Evolutionary conservation across 2,888 invertebrate species (phyloP), one percentile per base, ranked within the genome.

Genomic region (Phragmatobia fuliginosa): DNA sequence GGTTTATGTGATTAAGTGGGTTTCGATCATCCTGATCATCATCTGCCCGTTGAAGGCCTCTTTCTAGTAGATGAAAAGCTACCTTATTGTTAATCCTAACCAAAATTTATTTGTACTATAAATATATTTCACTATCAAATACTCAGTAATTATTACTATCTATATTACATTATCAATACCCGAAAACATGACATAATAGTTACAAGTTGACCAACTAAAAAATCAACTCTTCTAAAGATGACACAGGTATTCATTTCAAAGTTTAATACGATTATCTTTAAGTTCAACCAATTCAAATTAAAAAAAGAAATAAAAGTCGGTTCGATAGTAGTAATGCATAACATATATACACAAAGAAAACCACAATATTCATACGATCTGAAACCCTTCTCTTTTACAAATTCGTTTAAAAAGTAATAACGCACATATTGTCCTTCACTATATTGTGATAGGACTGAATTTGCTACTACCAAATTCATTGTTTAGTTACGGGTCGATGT

Each of bases 401-500:
- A 45, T 21, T 45, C 21, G 1, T n/a, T 11, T 28, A 36, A 70
- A 67, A 75, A 70, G 64, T 72, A 64, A 71, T 73, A 67, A 62
- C 45, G 62, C 8, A 32, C 32, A 41, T 66, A 63, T 63, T 56
- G 67, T 65, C 68, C 65, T 61, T 49, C 70, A 72, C 68, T 64
- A 66, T 81, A 81, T 83, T 80, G 75, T 85, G 75, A 76, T 76
- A 79, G 75, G 81, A 68, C 72, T 75, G 75, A 76, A 75, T 73
- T 77, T 62, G 60, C 71, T 76, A 76, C 72, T 65, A 68, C 70
- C 62, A 70, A 58, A 45, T 62, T 65, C 73, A 62, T 68, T 80
- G 81, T 84, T 81, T 77, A 68, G 64, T 70, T 61, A 70, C 74
- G 71, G 69, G 77, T 78, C 81, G 77, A 80, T 87, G 83, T 87